Evolutionary conservation across 2,797 vertebrate genomes (phyloP).

Genomic region (Astyanax mexicanus): DNA sequence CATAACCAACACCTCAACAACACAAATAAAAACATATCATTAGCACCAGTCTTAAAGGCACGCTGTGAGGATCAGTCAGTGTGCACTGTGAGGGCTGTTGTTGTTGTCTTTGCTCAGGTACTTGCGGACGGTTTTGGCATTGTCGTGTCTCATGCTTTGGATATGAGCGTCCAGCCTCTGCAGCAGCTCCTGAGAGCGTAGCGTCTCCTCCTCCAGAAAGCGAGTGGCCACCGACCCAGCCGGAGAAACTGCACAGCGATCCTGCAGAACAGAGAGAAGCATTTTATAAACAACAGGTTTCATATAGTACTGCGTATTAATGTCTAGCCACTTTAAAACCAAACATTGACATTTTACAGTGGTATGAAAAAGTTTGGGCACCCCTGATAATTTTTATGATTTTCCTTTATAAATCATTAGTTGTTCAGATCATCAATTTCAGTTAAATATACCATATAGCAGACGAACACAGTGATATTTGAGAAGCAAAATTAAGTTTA

Average conservation of each 20-base stretch:
- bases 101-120: conserved; percentile 61
- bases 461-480: no score
- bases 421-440: no score
- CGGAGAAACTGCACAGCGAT: conserved; percentile 65
- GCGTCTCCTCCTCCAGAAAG: conserved; percentile 88
- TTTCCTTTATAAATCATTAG: no score
- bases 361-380: no score
- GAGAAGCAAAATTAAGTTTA: no score
- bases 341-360: no score
- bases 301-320: no score
- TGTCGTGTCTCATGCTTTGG: conserved; percentile 84
- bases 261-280: conserved; percentile 52
- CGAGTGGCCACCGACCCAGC: conserved; percentile 75
- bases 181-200: conserved; percentile 82
- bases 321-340: no score
- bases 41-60: conserved; percentile 20
- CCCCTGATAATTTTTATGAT: no score
- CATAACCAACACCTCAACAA: no score
- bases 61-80: conserved; percentile 45
- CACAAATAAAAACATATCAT: background rate
- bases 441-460: no score
- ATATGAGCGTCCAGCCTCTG: conserved; percentile 86
- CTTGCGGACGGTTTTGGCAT: conserved; percentile 80
- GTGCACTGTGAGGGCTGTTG: conserved; percentile 1
- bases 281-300: no score